phyloP scores from a whole-genome alignment of 1,140 invertebrate species.

The Sminthurides bifidus region DNA sequence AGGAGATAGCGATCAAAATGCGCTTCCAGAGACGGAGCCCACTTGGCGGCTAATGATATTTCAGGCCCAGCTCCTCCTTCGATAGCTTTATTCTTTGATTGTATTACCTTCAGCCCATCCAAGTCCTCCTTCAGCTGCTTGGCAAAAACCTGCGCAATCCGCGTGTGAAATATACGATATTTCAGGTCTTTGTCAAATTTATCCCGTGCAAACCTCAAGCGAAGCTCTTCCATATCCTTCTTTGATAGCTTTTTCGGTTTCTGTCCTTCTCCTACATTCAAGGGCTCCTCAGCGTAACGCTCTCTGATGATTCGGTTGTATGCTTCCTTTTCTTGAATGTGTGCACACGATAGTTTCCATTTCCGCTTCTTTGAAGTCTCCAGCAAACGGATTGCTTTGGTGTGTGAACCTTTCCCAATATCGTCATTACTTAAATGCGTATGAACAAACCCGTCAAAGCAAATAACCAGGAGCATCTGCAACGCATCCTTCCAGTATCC shows the following conservation, averaged over 20 bases:
- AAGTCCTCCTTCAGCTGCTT: conserved; percentile 13
- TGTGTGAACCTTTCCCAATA: too few species aligned
- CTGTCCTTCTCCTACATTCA: too few species aligned
- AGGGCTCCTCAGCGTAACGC: not conserved
- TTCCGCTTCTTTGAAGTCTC: too few species aligned
- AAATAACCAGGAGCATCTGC: conserved; percentile 16
- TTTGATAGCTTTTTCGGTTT: not conserved
- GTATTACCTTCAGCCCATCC: not conserved
- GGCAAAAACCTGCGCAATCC: conserved; percentile 20
- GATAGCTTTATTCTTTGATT: not conserved
- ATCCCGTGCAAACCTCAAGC: conserved; percentile 5
- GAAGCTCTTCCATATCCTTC: not conserved
- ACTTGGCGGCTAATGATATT: conserved; percentile 22
- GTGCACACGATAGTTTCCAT: not conserved
- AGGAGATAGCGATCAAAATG: conserved; percentile 24
- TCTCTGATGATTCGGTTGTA: conserved; percentile 1
- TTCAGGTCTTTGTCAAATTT: conserved; percentile 12
- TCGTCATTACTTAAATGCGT: conserved; percentile 11
- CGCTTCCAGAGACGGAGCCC: conserved; percentile 25
- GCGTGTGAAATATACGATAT: conserved; percentile 15
- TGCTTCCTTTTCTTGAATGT: conserved; percentile 6
- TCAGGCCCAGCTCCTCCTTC: too few species aligned
- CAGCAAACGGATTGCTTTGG: too few species aligned
- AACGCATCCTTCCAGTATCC: conserved; percentile 30
- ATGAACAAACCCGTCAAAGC: conserved; percentile 15